These are phyloP conservation scores for Lampris incognitus DNA, from an alignment of 2,113 vertebrate genomes.

Conservation along the genomic window DNA sequence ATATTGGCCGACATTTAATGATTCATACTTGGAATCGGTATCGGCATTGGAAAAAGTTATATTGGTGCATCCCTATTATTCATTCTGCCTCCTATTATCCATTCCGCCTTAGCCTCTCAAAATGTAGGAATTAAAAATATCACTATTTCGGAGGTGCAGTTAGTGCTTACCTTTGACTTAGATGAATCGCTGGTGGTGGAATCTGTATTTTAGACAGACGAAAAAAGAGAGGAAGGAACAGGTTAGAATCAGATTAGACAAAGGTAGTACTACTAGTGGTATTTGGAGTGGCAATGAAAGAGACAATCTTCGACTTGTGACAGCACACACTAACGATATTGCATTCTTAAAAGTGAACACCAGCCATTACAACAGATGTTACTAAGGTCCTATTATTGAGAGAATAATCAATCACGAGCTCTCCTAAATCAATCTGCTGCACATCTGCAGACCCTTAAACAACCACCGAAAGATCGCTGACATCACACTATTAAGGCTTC, in stretches of 20 bases:
- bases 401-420: too few relatives aligned
- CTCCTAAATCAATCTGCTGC: too few relatives aligned
- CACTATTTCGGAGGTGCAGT: background rate
- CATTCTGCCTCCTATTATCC: too few relatives aligned
- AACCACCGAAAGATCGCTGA: too few relatives aligned
- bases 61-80: too few relatives aligned
- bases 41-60: too few relatives aligned
- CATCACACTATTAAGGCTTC: too few relatives aligned
- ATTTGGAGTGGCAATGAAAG: background rate
- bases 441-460: too few relatives aligned
- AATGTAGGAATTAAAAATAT: background rate
- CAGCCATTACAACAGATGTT: background rate
- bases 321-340: slow-evolving; percentile 14
- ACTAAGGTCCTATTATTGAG: background rate
- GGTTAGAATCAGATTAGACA: slow-evolving; percentile 1
- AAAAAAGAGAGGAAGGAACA: background rate
- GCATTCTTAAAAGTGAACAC: slow-evolving; percentile 19
- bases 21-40: too few relatives aligned
- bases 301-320: slow-evolving; percentile 1
- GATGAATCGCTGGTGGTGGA: slow-evolving; percentile 88
- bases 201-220: slow-evolving; percentile 77
- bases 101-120: too few relatives aligned
- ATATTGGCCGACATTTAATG: too few relatives aligned
- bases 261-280: background rate
- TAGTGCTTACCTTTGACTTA: slow-evolving; percentile 90